These are phyloP conservation scores for Penaeus chinensis DNA, from an alignment of 1,140 invertebrate species.

Conservation along the genomic window DNA sequence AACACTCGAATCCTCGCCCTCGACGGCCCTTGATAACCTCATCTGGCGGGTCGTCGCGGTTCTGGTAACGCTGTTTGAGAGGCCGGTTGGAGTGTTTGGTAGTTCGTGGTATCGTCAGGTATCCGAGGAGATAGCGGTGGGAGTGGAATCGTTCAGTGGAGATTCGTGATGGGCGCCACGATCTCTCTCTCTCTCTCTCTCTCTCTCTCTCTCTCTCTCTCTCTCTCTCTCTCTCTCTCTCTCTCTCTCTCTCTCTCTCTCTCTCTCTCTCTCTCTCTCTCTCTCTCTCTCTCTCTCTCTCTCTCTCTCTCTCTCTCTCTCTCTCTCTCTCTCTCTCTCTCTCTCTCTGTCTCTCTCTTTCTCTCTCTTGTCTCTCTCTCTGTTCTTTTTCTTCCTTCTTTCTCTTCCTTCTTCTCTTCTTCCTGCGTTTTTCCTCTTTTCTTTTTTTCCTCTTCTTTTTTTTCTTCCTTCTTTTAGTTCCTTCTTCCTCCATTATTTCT, in stretches of 20 bases:
- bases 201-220: background rate
- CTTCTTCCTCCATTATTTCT: background rate
- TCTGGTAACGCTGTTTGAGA: too few species aligned
- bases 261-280: background rate
- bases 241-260: background rate
- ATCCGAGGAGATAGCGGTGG: too few species aligned
- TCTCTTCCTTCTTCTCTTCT: background rate
- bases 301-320: background rate
- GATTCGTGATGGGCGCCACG: background rate
- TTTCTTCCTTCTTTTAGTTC: background rate
- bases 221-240: background rate
- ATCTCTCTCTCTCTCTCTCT: background rate
- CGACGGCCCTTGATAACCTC: too few species aligned
- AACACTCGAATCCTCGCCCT: too few species aligned
- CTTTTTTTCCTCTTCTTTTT: background rate
- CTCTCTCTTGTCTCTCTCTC: background rate
- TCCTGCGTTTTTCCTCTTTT: background rate
- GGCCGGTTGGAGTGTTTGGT: too few species aligned
- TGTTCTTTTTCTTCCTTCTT: background rate
- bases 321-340: background rate
- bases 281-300: background rate
- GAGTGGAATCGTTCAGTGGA: too few species aligned
- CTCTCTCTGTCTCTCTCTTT: background rate
- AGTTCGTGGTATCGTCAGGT: too few species aligned
- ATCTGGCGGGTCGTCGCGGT: background rate